phyloP scores from a whole-genome alignment of 1,140 invertebrate species.

The Drosophila willistoni region DNA sequence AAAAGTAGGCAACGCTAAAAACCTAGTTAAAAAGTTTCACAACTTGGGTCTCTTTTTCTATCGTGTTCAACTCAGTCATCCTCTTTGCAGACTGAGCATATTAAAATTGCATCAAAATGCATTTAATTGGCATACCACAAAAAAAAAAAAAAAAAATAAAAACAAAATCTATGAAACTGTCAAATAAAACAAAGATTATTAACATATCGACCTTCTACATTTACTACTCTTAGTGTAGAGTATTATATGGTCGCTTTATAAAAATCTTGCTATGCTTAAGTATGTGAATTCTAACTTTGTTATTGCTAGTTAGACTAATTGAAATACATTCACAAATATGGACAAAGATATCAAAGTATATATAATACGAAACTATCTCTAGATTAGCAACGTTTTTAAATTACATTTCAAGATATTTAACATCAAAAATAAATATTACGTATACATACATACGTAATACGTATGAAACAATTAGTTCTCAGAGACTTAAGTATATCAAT shows the following conservation, averaged over 20 bases:
- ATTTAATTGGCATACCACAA: neutral
- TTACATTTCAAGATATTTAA: neutral
- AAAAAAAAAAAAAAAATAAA: no score
- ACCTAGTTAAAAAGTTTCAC: constrained; percentile 48
- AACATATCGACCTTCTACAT: no score
- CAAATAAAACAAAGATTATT: neutral
- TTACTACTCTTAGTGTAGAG: no score
- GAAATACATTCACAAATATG: constrained; percentile 60
- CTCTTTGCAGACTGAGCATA: neutral
- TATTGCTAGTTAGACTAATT: constrained; percentile 73
- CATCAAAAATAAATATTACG: no score
- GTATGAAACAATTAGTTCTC: no score
- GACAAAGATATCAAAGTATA: constrained; percentile 41
- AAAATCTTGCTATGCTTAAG: neutral
- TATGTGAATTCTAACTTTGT: constrained; percentile 68
- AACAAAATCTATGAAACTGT: no score
- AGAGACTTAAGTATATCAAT: no score
- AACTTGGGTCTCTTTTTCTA: constrained; percentile 51
- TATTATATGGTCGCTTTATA: no score
- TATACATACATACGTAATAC: no score
- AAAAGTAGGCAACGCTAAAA: constrained; percentile 62
- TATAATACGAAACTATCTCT: neutral
- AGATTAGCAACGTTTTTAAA: neutral
- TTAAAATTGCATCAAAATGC: neutral
- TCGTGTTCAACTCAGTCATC: neutral